Percentiles rank a stretch among this genome's conserved stretches.
These are phyloP conservation scores for Shinisaurus crocodilurus DNA, from an alignment of 2,113 vertebrate species.

Conservation along the genomic window DNA sequence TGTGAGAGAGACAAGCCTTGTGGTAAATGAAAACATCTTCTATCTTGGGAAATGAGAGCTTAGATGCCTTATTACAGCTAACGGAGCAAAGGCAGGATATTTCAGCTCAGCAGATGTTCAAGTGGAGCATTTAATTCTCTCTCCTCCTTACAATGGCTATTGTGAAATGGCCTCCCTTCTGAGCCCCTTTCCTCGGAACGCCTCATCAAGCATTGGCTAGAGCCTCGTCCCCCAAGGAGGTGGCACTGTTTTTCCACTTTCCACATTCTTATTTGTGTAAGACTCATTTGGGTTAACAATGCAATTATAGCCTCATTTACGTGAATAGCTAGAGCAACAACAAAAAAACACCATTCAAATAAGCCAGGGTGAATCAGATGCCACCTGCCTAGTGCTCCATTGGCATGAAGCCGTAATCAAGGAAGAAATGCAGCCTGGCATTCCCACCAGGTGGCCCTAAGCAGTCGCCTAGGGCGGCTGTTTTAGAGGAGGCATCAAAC, in stretches of 20 bases:
- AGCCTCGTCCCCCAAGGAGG: not conserved
- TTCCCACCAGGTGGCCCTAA: not conserved
- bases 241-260: not conserved
- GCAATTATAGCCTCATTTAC: not conserved
- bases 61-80: not conserved
- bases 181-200: not conserved
- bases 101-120: not conserved
- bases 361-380: not conserved
- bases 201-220: not conserved
- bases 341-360: not conserved
- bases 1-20: not conserved
- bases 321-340: not conserved
- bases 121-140: slow-evolving; percentile 15
- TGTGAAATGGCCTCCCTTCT: not conserved
- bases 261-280: not conserved
- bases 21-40: slow-evolving; percentile 28
- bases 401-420: not conserved
- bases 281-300: not conserved
- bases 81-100: not conserved
- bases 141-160: slow-evolving; percentile 19
- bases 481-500: not conserved
- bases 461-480: not conserved
- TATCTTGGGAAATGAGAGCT: not conserved
- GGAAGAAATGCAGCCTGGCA: no score
- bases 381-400: no score